Conservation (phyloP, 2,113 vertebrate genomes). For the Phylloscopus trochiloides region DNA sequence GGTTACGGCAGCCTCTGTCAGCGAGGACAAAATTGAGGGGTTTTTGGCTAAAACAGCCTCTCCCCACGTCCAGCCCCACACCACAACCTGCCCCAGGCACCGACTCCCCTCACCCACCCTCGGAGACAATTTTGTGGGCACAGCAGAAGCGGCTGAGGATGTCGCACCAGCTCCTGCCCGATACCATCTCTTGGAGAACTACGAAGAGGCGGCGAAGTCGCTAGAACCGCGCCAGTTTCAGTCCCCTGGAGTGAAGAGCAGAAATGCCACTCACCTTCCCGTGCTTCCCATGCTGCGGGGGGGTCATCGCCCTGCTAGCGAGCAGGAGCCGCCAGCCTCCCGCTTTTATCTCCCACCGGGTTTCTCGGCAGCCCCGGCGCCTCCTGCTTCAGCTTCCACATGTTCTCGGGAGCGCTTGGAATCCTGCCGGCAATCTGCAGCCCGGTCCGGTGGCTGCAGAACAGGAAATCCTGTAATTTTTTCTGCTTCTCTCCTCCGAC, state of each 20-base stretch:
- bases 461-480: conserved; percentile 58
- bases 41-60: neutral
- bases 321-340: neutral
- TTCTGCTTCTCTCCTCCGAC: neutral
- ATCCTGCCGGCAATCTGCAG: conserved; percentile 24
- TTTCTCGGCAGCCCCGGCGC: neutral
- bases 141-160: neutral
- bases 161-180: neutral
- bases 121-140: fast-evolving
- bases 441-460: neutral
- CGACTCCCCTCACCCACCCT: neutral
- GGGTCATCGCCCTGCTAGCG: neutral
- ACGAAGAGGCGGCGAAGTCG: neutral
- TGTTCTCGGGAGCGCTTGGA: neutral
- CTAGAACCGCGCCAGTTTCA: neutral
- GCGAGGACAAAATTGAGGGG: fast-evolving
- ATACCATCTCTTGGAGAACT: neutral
- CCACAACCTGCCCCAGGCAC: neutral
- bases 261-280: conserved; percentile 49
- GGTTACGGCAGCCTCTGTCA: neutral
- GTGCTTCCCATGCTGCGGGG: conserved; percentile 3
- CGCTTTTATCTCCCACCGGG: neutral
- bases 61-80: fast-evolving
- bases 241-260: neutral
- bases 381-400: neutral